phyloP scores from a whole-genome alignment of 37 sponge, comb jelly and placozoan genomes.

The Chondrosia reniformis region DNA sequence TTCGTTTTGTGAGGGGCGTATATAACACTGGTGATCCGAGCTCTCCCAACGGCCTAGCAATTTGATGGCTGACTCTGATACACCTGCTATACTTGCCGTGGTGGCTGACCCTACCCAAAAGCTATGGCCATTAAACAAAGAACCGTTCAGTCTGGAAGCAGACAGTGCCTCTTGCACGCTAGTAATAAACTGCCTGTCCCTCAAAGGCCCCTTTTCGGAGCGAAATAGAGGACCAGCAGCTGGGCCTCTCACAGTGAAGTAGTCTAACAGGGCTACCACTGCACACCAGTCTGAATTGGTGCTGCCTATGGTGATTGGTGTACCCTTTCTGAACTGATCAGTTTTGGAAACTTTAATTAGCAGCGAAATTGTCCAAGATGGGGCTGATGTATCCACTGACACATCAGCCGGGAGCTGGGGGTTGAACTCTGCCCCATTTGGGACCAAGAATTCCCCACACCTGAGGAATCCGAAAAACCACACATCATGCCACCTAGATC shows the following conservation, averaged over 20 bases:
- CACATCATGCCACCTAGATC: no score
- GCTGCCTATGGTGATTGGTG: slow-evolving; percentile 4
- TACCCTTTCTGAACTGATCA: slow-evolving; percentile 15
- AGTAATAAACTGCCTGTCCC: background rate
- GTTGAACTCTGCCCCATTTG: slow-evolving; percentile 1
- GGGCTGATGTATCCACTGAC: background rate
- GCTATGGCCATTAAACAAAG: slow-evolving; percentile 8
- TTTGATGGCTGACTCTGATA: slow-evolving; percentile 11
- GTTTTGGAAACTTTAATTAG: background rate
- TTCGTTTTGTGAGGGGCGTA: background rate
- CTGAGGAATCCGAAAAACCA: slow-evolving; percentile 12
- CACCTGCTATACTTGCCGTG: background rate
- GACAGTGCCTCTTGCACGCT: background rate
- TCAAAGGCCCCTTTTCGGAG: background rate
- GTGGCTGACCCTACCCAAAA: slow-evolving; percentile 22
- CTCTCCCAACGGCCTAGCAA: slow-evolving; percentile 15
- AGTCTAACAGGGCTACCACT: slow-evolving; percentile 17
- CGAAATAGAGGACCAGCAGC: slow-evolving; percentile 6
- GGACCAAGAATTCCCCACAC: slow-evolving; percentile 13
- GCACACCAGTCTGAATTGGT: slow-evolving; percentile 12
- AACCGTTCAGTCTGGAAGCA: background rate
- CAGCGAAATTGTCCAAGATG: slow-evolving; percentile 1
- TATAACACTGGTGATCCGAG: slow-evolving; percentile 5
- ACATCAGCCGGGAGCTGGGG: background rate
- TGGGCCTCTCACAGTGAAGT: background rate